Conservation (phyloP, 2,888 invertebrate species). For the Eilema sororculum region DNA sequence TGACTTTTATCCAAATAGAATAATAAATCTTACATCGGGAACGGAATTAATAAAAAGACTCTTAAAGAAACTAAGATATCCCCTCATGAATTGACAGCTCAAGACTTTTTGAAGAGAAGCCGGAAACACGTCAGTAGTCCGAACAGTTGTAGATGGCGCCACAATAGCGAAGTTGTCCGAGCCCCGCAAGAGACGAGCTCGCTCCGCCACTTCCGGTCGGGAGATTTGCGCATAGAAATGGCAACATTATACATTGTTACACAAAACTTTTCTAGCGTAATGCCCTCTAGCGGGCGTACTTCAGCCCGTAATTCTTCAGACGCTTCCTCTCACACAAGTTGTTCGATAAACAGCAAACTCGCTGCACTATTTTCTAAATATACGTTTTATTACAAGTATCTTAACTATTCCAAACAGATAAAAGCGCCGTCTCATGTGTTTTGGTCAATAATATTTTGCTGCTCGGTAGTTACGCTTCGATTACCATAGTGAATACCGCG, state of each 20-base stretch:
- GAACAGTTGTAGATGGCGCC: conserved; percentile 84
- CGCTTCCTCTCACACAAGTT: conserved; percentile 72
- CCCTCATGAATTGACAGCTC: conserved; percentile 81
- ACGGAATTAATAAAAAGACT: conserved; percentile 78
- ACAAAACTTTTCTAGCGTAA: conserved; percentile 81
- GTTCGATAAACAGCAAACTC: conserved; percentile 71
- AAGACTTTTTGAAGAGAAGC: conserved; percentile 84
- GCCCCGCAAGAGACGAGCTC: conserved; percentile 65
- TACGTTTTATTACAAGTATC: conserved; percentile 43
- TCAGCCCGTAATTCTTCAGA: conserved; percentile 71
- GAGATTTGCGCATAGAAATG: conserved; percentile 84
- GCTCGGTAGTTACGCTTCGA: neutral
- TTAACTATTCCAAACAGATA: conserved; percentile 12
- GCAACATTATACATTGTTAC: conserved; percentile 85
- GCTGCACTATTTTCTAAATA: conserved; percentile 45
- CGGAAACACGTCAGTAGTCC: conserved; percentile 82
- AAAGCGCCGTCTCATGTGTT: conserved; percentile 23
- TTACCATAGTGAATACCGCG: neutral
- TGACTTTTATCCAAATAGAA: conserved; percentile 46
- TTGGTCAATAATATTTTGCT: conserved; percentile 9
- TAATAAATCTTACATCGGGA: conserved; percentile 74
- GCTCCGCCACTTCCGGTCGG: conserved; percentile 74
- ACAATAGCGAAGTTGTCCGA: conserved; percentile 78
- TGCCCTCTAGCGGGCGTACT: conserved; percentile 76
- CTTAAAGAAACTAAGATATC: conserved; percentile 80